Conservation (phyloP, 1,140 invertebrate species). For the Capitella teleta region DNA sequence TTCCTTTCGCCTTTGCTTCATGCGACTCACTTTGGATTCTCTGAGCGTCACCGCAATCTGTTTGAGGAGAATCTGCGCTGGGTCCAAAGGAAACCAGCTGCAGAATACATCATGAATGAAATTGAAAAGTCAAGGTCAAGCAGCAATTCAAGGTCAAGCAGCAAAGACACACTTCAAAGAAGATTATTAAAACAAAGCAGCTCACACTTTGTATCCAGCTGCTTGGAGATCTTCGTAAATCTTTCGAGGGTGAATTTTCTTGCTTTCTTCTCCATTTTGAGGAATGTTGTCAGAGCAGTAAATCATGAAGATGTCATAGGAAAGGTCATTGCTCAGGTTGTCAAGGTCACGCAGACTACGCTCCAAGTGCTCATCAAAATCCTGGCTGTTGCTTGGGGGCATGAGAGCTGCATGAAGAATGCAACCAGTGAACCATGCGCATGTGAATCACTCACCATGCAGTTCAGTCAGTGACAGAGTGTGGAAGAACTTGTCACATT, state of each 20-base stretch:
- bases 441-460: constrained; percentile 17
- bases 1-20: constrained; percentile 18
- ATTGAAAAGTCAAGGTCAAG: too few species aligned
- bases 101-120: background rate
- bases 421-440: background rate
- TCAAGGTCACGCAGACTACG: constrained; percentile 26
- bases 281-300: constrained; percentile 1
- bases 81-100: constrained; percentile 22
- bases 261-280: background rate
- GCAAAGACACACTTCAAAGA: background rate
- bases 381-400: constrained; percentile 26
- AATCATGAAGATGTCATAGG: background rate
- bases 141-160: too few species aligned
- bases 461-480: constrained; percentile 33
- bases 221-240: background rate
- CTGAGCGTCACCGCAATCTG: constrained; percentile 2
- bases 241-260: background rate
- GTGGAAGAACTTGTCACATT: constrained; percentile 40
- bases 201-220: background rate
- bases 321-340: constrained; percentile 22
- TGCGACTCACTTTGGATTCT: constrained; percentile 5
- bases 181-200: background rate
- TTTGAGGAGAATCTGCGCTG: background rate
- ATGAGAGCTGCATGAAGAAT: constrained; percentile 23
- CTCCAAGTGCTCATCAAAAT: constrained; percentile 34